Conservation (phyloP, 2,888 invertebrate species). For the Tenodera sinensis region DNA sequence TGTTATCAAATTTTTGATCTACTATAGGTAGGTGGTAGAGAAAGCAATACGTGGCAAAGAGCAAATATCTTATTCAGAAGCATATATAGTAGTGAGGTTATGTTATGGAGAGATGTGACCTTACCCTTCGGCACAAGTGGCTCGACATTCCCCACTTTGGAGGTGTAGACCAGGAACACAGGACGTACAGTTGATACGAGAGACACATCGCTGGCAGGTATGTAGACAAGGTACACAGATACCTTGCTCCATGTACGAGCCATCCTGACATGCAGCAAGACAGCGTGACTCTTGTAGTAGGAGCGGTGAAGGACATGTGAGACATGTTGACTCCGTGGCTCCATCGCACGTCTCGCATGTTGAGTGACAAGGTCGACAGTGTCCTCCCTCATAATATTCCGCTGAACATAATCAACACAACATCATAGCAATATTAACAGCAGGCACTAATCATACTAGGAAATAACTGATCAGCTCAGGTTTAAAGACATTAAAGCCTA, state of each 20-base stretch:
- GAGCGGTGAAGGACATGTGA: constrained; percentile 66
- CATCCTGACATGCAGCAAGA: constrained; percentile 70
- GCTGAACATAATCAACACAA: constrained; percentile 47
- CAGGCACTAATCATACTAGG: not conserved
- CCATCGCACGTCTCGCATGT: constrained; percentile 83
- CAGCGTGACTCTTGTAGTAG: constrained; percentile 70
- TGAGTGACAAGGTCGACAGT: constrained; percentile 71
- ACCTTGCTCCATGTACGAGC: constrained; percentile 69
- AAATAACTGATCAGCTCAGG: not conserved
- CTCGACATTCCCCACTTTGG: constrained; percentile 78
- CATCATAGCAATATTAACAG: not conserved
- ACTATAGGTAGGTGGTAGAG: too few species aligned
- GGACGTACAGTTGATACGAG: constrained; percentile 74
- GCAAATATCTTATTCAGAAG: too few species aligned
- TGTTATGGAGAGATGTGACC: too few species aligned
- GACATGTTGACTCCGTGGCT: constrained; percentile 65
- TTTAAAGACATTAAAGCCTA: not conserved
- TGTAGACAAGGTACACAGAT: constrained; percentile 76
- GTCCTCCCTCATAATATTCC: constrained; percentile 68
- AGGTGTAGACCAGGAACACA: constrained; percentile 73
- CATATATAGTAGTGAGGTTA: too few species aligned
- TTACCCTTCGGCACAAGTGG: constrained; percentile 70
- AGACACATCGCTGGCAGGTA: constrained; percentile 73
- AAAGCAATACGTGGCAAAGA: too few species aligned
- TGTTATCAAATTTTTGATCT: too few species aligned